Conservation (phyloP, 1,140 invertebrate genomes). For the Pteromalus puparum region DNA sequence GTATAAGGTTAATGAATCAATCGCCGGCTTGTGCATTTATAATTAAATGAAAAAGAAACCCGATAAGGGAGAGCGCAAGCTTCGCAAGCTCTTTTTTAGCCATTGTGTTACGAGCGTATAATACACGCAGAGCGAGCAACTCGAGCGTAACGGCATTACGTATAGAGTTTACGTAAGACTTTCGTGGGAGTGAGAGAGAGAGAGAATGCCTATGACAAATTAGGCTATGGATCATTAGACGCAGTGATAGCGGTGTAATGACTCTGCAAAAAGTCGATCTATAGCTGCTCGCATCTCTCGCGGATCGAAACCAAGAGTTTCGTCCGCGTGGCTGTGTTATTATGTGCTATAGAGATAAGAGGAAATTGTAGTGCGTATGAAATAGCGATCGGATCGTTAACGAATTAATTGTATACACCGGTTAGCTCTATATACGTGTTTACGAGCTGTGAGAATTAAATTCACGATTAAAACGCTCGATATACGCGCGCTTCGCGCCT, state of each 20-base stretch:
- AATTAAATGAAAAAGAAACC: constrained; percentile 14
- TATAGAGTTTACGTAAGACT: constrained; percentile 31
- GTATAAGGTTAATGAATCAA: background rate
- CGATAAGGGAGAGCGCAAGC: background rate
- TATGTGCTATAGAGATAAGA: background rate
- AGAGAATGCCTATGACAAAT: constrained; percentile 17
- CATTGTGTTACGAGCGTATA: background rate
- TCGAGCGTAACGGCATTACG: constrained; percentile 34
- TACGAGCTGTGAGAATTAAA: no score
- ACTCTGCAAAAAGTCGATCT: background rate
- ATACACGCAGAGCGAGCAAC: background rate
- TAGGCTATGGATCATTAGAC: constrained; percentile 22
- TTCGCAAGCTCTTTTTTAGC: constrained; percentile 17
- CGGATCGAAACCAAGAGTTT: background rate
- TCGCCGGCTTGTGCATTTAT: no score
- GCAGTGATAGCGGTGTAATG: background rate
- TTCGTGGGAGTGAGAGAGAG: background rate
- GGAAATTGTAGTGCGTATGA: background rate
- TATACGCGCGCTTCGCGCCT: no score
- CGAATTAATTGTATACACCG: no score
- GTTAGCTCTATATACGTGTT: no score
- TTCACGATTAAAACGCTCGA: no score
- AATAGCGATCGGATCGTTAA: no score
- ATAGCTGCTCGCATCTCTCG: no score
- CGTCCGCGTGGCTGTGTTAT: no score